phyloP scores from a whole-genome alignment of 2,797 vertebrate species.

The Myotis planiceps region DNA sequence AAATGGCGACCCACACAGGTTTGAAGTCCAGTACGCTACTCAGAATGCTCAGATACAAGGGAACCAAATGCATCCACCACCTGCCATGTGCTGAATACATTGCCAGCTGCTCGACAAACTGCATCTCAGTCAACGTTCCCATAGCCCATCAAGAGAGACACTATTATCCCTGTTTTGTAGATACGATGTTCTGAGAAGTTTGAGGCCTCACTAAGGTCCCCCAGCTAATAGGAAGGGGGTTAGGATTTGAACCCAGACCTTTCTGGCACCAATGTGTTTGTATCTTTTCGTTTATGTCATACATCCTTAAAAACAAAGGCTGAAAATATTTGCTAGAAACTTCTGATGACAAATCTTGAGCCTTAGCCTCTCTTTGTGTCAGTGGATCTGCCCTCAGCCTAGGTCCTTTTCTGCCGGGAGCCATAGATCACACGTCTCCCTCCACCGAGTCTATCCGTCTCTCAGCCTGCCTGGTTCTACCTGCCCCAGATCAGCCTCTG shows the following conservation, averaged over 20 bases:
- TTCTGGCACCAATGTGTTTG: background rate
- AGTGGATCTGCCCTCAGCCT: background rate
- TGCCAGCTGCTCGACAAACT: background rate
- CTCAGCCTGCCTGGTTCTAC: background rate
- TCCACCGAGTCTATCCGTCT: background rate
- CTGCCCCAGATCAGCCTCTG: background rate
- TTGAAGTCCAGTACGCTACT: background rate
- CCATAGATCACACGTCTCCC: background rate
- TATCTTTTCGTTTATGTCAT: background rate
- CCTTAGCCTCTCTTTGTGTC: background rate
- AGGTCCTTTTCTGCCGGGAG: background rate
- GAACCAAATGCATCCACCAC: background rate
- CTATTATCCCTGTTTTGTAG: background rate
- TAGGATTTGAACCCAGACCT: background rate
- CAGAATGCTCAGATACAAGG: background rate
- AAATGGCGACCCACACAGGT: background rate
- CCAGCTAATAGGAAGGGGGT: background rate
- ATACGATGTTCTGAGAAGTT: background rate
- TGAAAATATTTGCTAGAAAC: background rate
- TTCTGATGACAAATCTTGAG: background rate
- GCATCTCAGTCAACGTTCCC: background rate
- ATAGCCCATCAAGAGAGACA: fast-evolving
- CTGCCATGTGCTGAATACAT: background rate
- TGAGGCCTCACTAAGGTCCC: background rate
- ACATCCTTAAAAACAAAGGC: background rate